Conservation (phyloP, 1,140 invertebrate species). For the Elysia chlorotica region DNA sequence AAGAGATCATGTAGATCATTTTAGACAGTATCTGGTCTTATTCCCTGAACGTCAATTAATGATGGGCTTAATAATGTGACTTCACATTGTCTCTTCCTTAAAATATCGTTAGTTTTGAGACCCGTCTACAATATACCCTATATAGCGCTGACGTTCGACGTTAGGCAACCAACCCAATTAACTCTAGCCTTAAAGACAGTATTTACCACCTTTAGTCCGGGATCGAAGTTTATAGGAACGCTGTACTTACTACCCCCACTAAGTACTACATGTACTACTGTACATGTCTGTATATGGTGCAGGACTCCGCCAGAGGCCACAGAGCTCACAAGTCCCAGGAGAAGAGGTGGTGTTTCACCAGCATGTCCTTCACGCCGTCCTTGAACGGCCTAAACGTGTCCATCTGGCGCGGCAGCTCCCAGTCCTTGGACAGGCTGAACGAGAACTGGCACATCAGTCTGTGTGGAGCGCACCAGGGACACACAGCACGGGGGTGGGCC, state of each 20-base stretch:
- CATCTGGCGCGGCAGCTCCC: conserved; percentile 74
- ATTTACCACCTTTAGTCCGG: background rate
- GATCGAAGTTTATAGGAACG: background rate
- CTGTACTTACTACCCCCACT: background rate
- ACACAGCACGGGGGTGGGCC: background rate
- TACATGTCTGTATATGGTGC: conserved; percentile 3
- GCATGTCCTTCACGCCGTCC: conserved; percentile 98
- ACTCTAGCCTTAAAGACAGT: background rate
- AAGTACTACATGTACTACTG: conserved; percentile 5
- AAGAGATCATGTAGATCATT: too few species aligned
- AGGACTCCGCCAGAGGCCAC: background rate
- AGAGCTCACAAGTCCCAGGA: conserved; percentile 81
- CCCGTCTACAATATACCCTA: too few species aligned
- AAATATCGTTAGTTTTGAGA: too few species aligned
- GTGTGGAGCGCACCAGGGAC: too few species aligned
- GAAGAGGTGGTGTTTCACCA: conserved; percentile 99
- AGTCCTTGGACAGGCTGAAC: conserved; percentile 95
- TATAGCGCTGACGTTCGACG: background rate
- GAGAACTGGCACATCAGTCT: conserved; percentile 92
- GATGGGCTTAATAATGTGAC: too few species aligned
- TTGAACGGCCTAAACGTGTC: conserved; percentile 69
- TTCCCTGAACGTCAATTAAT: too few species aligned
- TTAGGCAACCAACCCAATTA: background rate
- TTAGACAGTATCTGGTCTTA: too few species aligned
- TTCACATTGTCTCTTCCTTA: too few species aligned